A percentile compares a stretch with the other conserved stretches of the same genome.
These are phyloP conservation scores for Drosophila watanabei DNA, from an alignment of 1,140 invertebrate species.

Conservation along the genomic window DNA sequence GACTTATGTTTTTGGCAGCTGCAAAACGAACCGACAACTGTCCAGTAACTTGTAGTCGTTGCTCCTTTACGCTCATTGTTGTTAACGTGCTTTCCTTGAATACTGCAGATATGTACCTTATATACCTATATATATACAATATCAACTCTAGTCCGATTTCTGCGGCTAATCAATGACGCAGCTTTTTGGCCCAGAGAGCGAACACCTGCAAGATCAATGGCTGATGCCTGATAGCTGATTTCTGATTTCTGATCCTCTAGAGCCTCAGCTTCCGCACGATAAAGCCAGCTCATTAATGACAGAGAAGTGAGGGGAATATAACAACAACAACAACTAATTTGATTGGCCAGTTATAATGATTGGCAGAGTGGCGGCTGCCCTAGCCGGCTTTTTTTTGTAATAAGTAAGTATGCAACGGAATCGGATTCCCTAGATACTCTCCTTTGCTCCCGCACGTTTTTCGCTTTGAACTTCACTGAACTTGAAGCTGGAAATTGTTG, in stretches of 20 bases:
- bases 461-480: constrained; percentile 82
- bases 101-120: background rate
- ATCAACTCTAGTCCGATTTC: constrained; percentile 63
- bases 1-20: constrained; percentile 85
- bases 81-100: constrained; percentile 21
- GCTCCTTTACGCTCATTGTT: constrained; percentile 20
- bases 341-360: constrained; percentile 79
- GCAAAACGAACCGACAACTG: constrained; percentile 63
- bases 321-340: constrained; percentile 59
- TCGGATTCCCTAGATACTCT: constrained; percentile 39
- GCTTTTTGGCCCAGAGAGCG: constrained; percentile 50
- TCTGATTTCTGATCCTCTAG: constrained; percentile 1
- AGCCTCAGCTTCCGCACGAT: constrained; percentile 60
- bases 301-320: constrained; percentile 20
- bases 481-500: constrained; percentile 73
- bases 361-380: constrained; percentile 26
- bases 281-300: constrained; percentile 73
- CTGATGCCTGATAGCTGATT: constrained; percentile 14
- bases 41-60: constrained; percentile 49
- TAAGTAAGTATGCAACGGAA: constrained; percentile 7
- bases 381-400: constrained; percentile 26
- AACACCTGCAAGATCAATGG: constrained; percentile 71
- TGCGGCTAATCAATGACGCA: constrained; percentile 75
- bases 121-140: background rate
- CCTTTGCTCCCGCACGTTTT: constrained; percentile 81